Base-by-base conservation (phyloP, 2,797 vertebrate genomes). In the Gouania willdenowi region DNA sequence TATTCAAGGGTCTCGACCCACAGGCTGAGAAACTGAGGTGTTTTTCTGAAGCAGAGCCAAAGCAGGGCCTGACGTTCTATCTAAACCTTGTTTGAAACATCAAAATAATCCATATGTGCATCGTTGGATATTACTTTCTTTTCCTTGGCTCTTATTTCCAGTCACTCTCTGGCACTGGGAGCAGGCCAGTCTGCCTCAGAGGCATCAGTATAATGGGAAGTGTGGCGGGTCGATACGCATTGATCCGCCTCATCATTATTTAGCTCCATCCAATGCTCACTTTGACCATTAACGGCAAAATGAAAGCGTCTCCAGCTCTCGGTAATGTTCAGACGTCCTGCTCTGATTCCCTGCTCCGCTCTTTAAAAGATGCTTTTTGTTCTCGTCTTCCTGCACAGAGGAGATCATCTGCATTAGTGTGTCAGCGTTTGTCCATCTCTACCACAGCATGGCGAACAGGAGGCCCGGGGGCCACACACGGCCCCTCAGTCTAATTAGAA, bases 181-280 rank as follows among this genome's bases (percentile, higher is more conserved):
- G 31, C 56, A 29, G 48, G 52, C 54, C 5, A 51, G 40, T 8
- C 24, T 9, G 9, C 52, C 64, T 59, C 0, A 2, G 47, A 59
- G 61, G 66, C 58, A 26, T 9, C 27, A 2, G 14, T 11, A 45
- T 63, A 50, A 70, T 56, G 49, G 69, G 60, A 34, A 42, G 52
- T 37, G 41, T 29, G 51, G 48, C 2, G 30, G 61, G 42, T 79
- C 64, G 56, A 74, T 73, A 44, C 50, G 25, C 41, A 77, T 82
- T 26, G 69, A 82, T 74, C 62, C 8, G 14, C 35, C 56, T 74
- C 62, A n/a, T n/a, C n/a, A 66, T 76, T 76, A 73, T 71, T 73
- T 54, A 24, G 2, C 41, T 52, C 59, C 50, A 61, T 71, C 27
- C 58, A 67, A 14, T 7, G 31, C 52, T 67, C 62, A 61, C 38